These are phyloP conservation scores for Drosophila emarginata DNA, from an alignment of 2,888 invertebrate species.

Conservation along the genomic window DNA sequence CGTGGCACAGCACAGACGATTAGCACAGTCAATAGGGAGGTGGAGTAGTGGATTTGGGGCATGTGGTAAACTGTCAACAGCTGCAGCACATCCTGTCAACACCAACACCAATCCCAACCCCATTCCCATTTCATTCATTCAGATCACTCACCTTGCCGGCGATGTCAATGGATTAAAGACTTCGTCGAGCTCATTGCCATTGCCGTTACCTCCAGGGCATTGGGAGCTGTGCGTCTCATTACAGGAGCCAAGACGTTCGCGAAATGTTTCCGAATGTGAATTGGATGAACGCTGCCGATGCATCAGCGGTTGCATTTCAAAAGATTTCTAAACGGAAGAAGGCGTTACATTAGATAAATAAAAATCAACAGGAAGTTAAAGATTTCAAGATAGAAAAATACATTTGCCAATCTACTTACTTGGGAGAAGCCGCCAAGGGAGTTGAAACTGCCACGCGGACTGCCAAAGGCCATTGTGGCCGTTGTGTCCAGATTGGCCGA, in stretches of 20 bases:
- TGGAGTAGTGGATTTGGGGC: neutral
- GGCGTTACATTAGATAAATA: conserved; percentile 34
- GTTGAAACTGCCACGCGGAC: conserved; percentile 81
- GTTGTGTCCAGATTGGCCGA: conserved; percentile 81
- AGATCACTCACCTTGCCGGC: conserved; percentile 78
- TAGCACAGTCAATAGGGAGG: conserved; percentile 61
- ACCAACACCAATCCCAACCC: conserved; percentile 3
- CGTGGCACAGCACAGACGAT: conserved; percentile 65
- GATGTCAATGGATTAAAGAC: conserved; percentile 75
- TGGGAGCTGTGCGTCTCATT: conserved; percentile 79
- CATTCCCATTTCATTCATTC: conserved; percentile 6
- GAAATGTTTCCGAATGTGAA: conserved; percentile 79
- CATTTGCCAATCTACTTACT: conserved; percentile 65
- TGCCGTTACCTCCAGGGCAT: conserved; percentile 53
- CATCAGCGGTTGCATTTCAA: conserved; percentile 79
- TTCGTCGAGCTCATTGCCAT: conserved; percentile 76
- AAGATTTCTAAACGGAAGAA: conserved; percentile 69
- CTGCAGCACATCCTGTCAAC: conserved; percentile 73
- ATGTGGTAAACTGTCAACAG: conserved; percentile 76
- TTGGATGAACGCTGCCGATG: conserved; percentile 77
- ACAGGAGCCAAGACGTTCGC: conserved; percentile 81
- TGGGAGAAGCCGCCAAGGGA: conserved; percentile 79
- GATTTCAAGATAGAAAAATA: conserved; percentile 59
- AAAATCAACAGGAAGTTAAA: conserved; percentile 68
- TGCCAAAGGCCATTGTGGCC: conserved; percentile 80